These are phyloP conservation scores for Achatina immaculata DNA, from an alignment of 1,140 invertebrate species.

Conservation along the genomic window DNA sequence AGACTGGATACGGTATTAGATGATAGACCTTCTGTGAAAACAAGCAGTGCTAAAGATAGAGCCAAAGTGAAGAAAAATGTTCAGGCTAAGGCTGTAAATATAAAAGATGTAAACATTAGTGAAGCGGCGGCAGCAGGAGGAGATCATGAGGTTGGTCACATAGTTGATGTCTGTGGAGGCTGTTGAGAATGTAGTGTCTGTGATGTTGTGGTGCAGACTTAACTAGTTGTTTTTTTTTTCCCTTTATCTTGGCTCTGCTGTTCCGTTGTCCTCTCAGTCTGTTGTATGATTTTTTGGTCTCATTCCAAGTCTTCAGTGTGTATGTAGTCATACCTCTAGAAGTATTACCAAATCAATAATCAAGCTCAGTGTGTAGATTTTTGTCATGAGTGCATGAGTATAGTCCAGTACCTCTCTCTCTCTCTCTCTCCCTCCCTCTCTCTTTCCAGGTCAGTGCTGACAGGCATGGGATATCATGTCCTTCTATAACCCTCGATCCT, in stretches of 20 bases:
- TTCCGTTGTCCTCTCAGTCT: neutral
- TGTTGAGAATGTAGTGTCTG: neutral
- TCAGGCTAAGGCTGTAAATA: neutral
- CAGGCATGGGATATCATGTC: too few relatives aligned
- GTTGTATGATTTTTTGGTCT: neutral
- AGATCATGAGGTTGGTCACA: neutral
- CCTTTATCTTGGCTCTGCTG: neutral
- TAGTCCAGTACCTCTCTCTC: too few relatives aligned
- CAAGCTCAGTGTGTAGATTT: too few relatives aligned
- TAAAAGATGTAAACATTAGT: neutral
- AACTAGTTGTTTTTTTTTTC: too few relatives aligned
- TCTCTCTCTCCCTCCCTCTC: too few relatives aligned
- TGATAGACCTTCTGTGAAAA: neutral
- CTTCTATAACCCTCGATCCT: too few relatives aligned
- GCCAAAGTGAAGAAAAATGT: conserved; percentile 32
- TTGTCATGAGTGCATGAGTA: too few relatives aligned
- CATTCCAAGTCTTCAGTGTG: neutral
- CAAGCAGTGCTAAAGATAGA: conserved; percentile 19
- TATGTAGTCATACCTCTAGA: too few relatives aligned
- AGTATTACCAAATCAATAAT: too few relatives aligned
- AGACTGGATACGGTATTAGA: neutral
- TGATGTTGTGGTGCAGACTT: neutral
- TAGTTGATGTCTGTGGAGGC: too few relatives aligned
- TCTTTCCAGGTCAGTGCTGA: too few relatives aligned
- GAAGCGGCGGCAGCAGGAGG: neutral